A percentile compares a stretch with the other conserved stretches of the same genome.
Evolutionary conservation across 2,797 vertebrate genomes (phyloP).

Genomic region (Gymnoscopelus microlampas): DNA sequence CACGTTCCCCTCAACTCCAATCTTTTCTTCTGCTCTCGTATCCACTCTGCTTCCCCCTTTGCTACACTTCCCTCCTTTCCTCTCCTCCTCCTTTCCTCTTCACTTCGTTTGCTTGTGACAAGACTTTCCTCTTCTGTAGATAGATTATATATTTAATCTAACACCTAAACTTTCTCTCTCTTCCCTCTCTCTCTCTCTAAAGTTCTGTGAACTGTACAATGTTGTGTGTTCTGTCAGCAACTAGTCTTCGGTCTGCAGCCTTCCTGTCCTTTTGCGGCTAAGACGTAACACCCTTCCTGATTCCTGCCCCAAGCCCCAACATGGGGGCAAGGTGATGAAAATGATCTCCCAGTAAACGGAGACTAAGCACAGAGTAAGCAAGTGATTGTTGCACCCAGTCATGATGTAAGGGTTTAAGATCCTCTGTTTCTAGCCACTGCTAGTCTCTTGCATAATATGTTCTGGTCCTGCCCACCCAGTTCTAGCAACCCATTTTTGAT

Average conservation of each 20-base stretch:
- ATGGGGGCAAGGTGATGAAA: conserved; percentile 15
- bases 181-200: not conserved
- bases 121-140: not conserved
- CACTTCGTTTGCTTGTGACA: not conserved
- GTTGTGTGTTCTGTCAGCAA: too few species aligned
- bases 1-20: not conserved
- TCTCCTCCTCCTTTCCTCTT: too few species aligned
- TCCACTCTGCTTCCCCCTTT: not conserved
- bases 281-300: conserved; percentile 48
- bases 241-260: not conserved
- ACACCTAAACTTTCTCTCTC: conserved; percentile 1
- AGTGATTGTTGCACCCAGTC: too few species aligned
- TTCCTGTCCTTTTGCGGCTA: conserved; percentile 42
- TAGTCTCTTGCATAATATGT: too few species aligned
- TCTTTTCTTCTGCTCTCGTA: not conserved
- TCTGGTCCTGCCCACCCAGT: too few species aligned
- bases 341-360: not conserved
- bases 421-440: too few species aligned
- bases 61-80: not conserved
- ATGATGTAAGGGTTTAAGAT: too few species aligned
- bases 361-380: too few species aligned
- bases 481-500: too few species aligned
- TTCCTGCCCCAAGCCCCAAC: not conserved
- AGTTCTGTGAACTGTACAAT: not conserved
- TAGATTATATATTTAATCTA: not conserved